Evolutionary conservation across 2,113 vertebrate genomes (phyloP).

Genomic region (Desmodus rotundus): DNA sequence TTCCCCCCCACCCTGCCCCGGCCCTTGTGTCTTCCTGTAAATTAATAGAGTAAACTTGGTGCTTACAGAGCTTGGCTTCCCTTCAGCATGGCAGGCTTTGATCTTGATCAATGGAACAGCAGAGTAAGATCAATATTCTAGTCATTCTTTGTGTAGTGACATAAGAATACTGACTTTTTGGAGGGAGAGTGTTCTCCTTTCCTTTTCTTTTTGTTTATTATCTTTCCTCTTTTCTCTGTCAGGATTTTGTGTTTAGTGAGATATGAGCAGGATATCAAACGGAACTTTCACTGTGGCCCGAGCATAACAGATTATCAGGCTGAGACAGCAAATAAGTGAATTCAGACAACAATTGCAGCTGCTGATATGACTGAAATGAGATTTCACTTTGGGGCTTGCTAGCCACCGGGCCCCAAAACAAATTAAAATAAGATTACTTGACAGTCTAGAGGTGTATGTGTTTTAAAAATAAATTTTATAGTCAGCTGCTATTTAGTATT

Average conservation of each 20-base stretch:
- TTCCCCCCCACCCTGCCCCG: background rate
- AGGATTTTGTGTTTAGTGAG: background rate
- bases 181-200: background rate
- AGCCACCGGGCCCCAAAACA: background rate
- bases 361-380: conserved; percentile 21
- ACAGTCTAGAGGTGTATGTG: background rate
- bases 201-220: conserved; percentile 29
- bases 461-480: conserved; percentile 5
- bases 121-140: conserved; percentile 31
- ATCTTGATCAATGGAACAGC: conserved; percentile 23
- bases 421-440: conserved; percentile 41
- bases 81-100: background rate
- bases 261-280: background rate
- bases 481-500: background rate
- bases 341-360: conserved; percentile 36
- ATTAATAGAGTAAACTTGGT: background rate
- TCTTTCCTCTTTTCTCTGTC: background rate
- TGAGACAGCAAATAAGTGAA: background rate
- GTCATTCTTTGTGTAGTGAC: conserved; percentile 17
- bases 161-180: conserved; percentile 15
- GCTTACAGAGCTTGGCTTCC: background rate
- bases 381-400: conserved; percentile 20
- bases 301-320: background rate
- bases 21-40: background rate
- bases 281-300: background rate